phyloP scores from a whole-genome alignment of 2,113 vertebrate genomes.

The Equus przewalskii region DNA sequence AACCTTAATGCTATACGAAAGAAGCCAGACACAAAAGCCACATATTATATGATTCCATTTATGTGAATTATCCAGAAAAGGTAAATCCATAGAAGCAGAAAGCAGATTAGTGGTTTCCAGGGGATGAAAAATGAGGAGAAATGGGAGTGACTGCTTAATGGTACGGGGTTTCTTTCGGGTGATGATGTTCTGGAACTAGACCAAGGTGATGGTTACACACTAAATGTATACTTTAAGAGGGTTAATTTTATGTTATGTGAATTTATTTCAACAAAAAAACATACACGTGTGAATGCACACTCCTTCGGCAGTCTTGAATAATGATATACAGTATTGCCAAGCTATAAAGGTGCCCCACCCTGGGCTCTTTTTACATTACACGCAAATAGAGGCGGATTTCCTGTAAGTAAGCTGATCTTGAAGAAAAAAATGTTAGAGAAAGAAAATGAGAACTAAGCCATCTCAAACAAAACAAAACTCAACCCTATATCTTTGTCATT shows the following conservation, averaged over 20 bases:
- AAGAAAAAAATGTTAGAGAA: constrained; percentile 66
- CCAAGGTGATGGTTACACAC: neutral
- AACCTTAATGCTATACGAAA: neutral
- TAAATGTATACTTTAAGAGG: neutral
- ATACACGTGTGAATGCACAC: neutral
- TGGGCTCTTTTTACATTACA: constrained; percentile 67
- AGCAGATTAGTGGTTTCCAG: neutral
- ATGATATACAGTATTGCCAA: constrained; percentile 7
- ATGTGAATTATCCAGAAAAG: constrained; percentile 17
- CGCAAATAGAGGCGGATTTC: constrained; percentile 77
- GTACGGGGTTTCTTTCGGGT: neutral
- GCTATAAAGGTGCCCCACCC: constrained; percentile 69
- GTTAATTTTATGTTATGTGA: neutral
- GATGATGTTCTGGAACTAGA: constrained; percentile 43
- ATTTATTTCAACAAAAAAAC: constrained; percentile 24
- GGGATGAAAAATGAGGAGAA: neutral
- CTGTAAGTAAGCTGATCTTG: constrained; percentile 79
- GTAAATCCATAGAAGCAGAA: neutral
- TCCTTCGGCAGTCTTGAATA: constrained; percentile 12
- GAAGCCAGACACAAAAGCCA: neutral
- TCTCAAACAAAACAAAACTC: constrained; percentile 47
- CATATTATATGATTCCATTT: neutral
- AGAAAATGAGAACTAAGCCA: constrained; percentile 73
- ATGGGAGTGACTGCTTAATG: neutral
- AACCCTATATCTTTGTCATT: neutral